Percentiles rank a stretch among this genome's conserved stretches.
Conservation (phyloP, 2,113 vertebrate species). For the Blennius ocellaris region DNA sequence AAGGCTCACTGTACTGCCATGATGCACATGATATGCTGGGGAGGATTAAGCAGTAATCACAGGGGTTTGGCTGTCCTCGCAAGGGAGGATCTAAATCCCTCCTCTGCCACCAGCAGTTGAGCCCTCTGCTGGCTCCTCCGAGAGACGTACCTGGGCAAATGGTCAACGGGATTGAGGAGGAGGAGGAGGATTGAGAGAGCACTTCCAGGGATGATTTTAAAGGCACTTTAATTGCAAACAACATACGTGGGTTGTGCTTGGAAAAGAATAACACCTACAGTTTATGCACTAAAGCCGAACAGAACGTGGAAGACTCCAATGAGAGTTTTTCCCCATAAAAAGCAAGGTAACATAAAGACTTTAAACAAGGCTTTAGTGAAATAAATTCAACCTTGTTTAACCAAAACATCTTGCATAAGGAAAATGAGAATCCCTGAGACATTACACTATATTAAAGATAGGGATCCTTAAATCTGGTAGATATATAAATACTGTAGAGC, state of each 20-base stretch:
- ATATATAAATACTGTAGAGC: too few relatives aligned
- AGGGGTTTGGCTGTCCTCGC: conserved; percentile 73
- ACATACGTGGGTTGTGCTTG: conserved; percentile 17
- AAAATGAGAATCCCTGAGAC: too few relatives aligned
- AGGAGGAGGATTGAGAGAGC: conserved; percentile 50
- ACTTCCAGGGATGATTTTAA: conserved; percentile 44
- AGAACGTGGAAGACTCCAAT: not conserved
- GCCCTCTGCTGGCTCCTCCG: conserved; percentile 70
- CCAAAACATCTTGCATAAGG: too few relatives aligned
- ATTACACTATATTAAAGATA: too few relatives aligned
- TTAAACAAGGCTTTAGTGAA: too few relatives aligned
- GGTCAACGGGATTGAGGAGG: conserved; percentile 22
- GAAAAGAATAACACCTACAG: conserved; percentile 32
- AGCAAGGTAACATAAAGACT: too few relatives aligned
- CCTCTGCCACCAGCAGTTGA: conserved; percentile 54
- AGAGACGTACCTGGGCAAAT: conserved; percentile 49
- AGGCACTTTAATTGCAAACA: conserved; percentile 36
- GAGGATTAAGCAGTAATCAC: conserved; percentile 80
- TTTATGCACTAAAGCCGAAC: not conserved
- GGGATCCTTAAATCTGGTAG: too few relatives aligned
- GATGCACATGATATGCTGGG: conserved; percentile 77
- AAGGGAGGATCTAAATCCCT: conserved; percentile 67
- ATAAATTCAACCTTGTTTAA: too few relatives aligned
- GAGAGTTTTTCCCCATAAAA: not conserved
- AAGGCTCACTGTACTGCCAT: conserved; percentile 63